A percentile compares a stretch with the other conserved stretches of the same genome.
Evolutionary conservation across 2,113 vertebrate species (phyloP).

Genomic region (Hippocampus comes): DNA sequence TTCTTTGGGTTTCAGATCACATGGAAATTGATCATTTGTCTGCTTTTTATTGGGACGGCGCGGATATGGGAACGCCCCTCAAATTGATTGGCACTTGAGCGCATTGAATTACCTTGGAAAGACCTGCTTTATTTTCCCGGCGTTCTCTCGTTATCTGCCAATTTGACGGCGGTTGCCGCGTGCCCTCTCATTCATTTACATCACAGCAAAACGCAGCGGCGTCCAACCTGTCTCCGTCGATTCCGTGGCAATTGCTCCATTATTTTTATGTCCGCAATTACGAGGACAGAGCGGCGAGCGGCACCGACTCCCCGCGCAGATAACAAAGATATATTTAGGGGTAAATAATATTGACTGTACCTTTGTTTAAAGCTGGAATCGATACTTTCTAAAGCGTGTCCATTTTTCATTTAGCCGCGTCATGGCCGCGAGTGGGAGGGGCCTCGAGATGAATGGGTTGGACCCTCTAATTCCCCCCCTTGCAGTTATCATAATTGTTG

Average conservation of each 20-base stretch:
- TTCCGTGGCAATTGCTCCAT: slow-evolving; percentile 75
- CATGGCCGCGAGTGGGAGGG: slow-evolving; percentile 73
- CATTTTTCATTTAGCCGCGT: slow-evolving; percentile 82
- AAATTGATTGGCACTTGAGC: slow-evolving; percentile 21
- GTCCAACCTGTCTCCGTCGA: slow-evolving; percentile 68
- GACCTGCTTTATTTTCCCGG: background rate
- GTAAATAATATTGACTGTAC: slow-evolving; percentile 84
- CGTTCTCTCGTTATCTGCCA: slow-evolving; percentile 24
- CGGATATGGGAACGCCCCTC: background rate
- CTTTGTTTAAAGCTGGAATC: slow-evolving; percentile 83
- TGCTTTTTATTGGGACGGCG: background rate
- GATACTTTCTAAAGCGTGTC: slow-evolving; percentile 80
- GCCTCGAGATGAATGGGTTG: slow-evolving; percentile 75
- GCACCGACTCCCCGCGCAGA: slow-evolving; percentile 66
- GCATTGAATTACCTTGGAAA: slow-evolving; percentile 21
- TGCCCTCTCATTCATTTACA: slow-evolving; percentile 53
- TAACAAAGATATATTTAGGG: slow-evolving; percentile 84
- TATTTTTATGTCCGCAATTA: slow-evolving; percentile 81
- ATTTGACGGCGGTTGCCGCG: slow-evolving; percentile 26
- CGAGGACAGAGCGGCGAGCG: slow-evolving; percentile 73
- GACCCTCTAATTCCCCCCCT: slow-evolving; percentile 73
- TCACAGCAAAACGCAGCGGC: slow-evolving; percentile 60
- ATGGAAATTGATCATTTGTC: background rate
- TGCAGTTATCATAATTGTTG: slow-evolving; percentile 79
- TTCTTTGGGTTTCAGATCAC: background rate